Conservation (phyloP, 2,113 vertebrate species). For the Spheniscus mendiculus region DNA sequence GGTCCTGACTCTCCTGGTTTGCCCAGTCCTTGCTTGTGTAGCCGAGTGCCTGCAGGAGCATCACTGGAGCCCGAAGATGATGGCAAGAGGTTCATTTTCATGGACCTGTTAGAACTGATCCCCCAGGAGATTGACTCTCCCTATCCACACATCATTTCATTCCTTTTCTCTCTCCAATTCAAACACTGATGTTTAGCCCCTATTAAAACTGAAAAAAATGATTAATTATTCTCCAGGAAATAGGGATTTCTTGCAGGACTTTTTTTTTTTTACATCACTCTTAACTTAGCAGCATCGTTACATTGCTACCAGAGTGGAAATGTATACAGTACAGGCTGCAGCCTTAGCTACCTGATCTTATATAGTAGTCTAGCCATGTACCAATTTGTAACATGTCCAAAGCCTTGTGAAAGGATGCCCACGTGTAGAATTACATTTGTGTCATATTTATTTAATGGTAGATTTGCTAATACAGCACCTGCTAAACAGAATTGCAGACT, state of each 20-base stretch:
- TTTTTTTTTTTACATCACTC: neutral
- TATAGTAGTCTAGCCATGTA: neutral
- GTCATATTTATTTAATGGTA: conserved; percentile 63
- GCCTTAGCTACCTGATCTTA: conserved; percentile 29
- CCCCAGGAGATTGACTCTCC: neutral
- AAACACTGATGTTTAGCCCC: neutral
- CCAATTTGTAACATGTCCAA: conserved; percentile 29
- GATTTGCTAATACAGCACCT: conserved; percentile 19
- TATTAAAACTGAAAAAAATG: neutral
- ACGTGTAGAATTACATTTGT: conserved; percentile 10
- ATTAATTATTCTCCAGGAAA: neutral
- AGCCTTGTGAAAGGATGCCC: neutral
- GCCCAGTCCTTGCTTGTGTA: neutral
- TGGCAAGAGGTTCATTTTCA: neutral
- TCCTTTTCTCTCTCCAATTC: neutral
- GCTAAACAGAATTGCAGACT: neutral
- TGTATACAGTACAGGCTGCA: neutral
- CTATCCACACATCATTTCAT: neutral
- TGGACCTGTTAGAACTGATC: neutral
- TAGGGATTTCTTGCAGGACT: neutral
- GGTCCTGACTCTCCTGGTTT: neutral
- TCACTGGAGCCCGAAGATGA: neutral
- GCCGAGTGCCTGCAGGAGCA: neutral
- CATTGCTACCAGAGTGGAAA: neutral
- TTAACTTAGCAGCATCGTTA: neutral